phyloP scores from a whole-genome alignment of 1,140 invertebrate species.

The Zelostemma sp. region DNA sequence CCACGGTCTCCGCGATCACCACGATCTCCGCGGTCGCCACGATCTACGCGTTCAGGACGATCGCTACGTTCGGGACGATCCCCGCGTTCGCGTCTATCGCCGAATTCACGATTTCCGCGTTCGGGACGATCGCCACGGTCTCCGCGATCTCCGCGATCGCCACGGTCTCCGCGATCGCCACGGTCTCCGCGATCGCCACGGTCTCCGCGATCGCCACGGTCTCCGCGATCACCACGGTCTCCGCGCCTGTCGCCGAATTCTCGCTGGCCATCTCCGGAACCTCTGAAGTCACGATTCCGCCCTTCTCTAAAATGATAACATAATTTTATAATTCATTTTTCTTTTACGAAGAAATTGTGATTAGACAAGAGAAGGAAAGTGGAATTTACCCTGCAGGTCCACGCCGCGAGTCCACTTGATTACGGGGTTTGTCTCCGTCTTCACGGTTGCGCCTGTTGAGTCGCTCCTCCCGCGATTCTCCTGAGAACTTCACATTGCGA shows the following conservation, averaged over 20 bases:
- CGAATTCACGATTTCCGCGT: conserved; percentile 32
- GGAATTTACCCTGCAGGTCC: conserved; percentile 63
- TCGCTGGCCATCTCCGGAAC: conserved; percentile 49
- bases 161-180: no score
- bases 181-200: no score
- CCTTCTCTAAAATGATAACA: conserved; percentile 51
- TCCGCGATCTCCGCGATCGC: no score
- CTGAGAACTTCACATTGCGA: conserved; percentile 69
- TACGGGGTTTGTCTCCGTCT: conserved; percentile 69
- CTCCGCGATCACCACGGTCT: no score
- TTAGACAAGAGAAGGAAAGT: conserved; percentile 28
- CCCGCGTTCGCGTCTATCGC: conserved; percentile 66
- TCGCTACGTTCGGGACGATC: conserved; percentile 60
- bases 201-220: no score
- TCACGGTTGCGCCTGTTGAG: conserved; percentile 82
- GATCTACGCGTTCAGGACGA: conserved; percentile 50
- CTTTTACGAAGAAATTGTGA: conserved; percentile 5
- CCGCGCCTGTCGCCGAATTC: conserved; percentile 57
- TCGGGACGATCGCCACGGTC: conserved; percentile 24
- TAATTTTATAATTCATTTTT: conserved; percentile 11
- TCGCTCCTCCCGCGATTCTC: conserved; percentile 78
- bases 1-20: conserved; percentile 55
- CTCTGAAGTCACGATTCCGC: conserved; percentile 57
- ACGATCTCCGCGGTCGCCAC: conserved; percentile 52
- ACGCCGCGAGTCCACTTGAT: conserved; percentile 60